Evolutionary conservation across 2,113 vertebrate species (phyloP).

Genomic region (Erpornis zantholeuca): DNA sequence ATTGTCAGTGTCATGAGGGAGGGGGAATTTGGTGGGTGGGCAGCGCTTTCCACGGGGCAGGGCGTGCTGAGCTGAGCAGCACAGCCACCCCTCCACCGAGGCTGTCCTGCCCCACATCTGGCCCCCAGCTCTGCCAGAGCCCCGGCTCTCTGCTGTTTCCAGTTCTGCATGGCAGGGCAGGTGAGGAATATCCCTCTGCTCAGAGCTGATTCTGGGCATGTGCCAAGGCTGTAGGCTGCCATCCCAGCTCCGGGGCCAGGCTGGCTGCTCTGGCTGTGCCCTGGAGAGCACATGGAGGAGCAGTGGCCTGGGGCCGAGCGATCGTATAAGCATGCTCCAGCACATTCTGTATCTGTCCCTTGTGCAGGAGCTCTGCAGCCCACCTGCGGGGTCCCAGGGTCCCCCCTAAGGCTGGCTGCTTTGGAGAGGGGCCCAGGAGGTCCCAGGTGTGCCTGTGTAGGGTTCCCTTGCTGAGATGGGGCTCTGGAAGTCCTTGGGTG

Average conservation of each 20-base stretch:
- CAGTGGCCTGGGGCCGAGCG: neutral
- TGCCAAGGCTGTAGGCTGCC: neutral
- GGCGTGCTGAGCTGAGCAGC: neutral
- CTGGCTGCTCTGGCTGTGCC: neutral
- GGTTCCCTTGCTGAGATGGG: neutral
- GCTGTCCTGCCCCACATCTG: neutral
- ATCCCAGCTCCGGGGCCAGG: neutral
- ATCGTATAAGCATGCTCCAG: rapidly evolving
- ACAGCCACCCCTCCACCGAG: rapidly evolving
- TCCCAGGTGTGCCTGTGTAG: neutral
- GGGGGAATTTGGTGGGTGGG: neutral
- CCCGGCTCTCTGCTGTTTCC: neutral
- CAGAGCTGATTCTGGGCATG: neutral
- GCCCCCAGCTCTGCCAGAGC: neutral
- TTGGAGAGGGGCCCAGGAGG: neutral
- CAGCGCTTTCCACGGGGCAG: rapidly evolving
- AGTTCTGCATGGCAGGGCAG: neutral
- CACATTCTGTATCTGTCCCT: neutral
- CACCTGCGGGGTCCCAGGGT: neutral
- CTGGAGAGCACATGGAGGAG: neutral
- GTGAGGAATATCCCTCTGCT: neutral
- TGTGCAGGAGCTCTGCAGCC: neutral
- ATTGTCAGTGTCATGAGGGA: neutral
- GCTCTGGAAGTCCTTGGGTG: neutral
- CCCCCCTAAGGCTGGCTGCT: neutral